Base-by-base conservation (phyloP, 2,797 vertebrate genomes). In the Leuciscus waleckii region DNA sequence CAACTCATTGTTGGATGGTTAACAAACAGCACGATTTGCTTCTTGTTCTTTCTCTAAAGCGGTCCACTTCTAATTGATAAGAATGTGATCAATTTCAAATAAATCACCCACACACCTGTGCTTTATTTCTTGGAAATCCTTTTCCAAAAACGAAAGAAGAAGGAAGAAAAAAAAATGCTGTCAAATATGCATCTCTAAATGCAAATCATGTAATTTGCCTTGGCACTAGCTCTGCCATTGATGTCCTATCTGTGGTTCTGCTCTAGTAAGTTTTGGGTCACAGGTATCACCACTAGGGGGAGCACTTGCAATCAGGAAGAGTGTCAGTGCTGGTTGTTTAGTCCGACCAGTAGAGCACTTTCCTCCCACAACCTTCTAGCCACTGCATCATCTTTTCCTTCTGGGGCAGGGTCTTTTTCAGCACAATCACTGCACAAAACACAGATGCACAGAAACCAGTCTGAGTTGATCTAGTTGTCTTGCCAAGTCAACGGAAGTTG, bases 291-390 rank as follows among this genome's bases (percentile, higher is more conserved):
- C 77, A 58, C 56, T 41, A 83, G 56, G 7, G 7, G n/a, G 14
- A 26, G 76, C 19, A 14, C 21, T 19, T 76, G 26, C 39, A 71
- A 32, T 49, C 54, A 78, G 46, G 14, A 85, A 43, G 4, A 46
- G 14, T 21, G 23, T 89, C 71, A 61, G 26, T 76, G 29, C 17
- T 61, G 29, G 6, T 80, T 43, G 61, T 74, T 81, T 19, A 88
- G 39, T n/a, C 88, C 88, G 61, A 90, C 89, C 71, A 95, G 93
- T 74, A 93, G 90, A 63, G 93, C 95, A 89, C 96, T 96, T 76
- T 94, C 90, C 0, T 88, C 91, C 95, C 95, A 96, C 11, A 96
- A 93, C 77, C 92, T 91, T 83, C 90, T 91, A 54, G 95, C 95
- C 0, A 92, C 87, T 1, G 90, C 92, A 23, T 95, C 92, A 70